Conservation (phyloP, 2,113 vertebrate species). For the Thunnus maccoyii region DNA sequence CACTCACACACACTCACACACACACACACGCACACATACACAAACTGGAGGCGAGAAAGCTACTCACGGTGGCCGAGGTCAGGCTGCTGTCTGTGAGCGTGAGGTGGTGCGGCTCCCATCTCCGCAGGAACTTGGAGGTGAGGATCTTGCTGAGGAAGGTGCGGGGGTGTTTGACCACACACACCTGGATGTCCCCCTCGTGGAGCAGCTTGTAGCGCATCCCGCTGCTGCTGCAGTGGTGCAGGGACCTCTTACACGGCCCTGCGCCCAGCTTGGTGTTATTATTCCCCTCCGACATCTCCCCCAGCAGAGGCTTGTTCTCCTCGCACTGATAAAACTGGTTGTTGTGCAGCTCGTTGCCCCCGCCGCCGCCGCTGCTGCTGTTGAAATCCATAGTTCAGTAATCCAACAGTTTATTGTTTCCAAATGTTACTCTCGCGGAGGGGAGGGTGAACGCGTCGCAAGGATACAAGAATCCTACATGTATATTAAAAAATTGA, state of each 20-base stretch:
- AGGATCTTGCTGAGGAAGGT: constrained; percentile 99
- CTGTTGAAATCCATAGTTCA: constrained; percentile 90
- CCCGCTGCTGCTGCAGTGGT: constrained; percentile 89
- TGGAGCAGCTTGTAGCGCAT: constrained; percentile 98
- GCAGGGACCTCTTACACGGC: constrained; percentile 90
- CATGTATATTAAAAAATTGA: constrained; percentile 44
- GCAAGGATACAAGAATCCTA: constrained; percentile 24
- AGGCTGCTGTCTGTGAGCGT: constrained; percentile 94
- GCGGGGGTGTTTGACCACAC: constrained; percentile 95
- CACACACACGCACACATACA: not conserved
- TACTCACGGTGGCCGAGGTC: constrained; percentile 94
- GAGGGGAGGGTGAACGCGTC: constrained; percentile 16
- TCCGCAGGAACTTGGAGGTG: constrained; percentile 95
- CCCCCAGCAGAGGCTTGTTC: constrained; percentile 93
- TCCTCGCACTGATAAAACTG: constrained; percentile 92
- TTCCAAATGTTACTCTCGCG: constrained; percentile 33
- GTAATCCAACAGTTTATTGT: constrained; percentile 59
- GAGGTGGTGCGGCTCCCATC: constrained; percentile 98
- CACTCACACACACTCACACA: constrained; percentile 7
- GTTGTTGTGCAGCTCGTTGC: constrained; percentile 88
- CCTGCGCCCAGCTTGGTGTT: constrained; percentile 90
- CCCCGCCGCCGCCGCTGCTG: constrained; percentile 86
- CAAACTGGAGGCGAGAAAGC: not conserved
- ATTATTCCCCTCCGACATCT: constrained; percentile 90
- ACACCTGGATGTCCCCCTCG: constrained; percentile 99